Evolutionary conservation across 2,113 vertebrate species (phyloP).

Genomic region (Ictalurus punctatus): DNA sequence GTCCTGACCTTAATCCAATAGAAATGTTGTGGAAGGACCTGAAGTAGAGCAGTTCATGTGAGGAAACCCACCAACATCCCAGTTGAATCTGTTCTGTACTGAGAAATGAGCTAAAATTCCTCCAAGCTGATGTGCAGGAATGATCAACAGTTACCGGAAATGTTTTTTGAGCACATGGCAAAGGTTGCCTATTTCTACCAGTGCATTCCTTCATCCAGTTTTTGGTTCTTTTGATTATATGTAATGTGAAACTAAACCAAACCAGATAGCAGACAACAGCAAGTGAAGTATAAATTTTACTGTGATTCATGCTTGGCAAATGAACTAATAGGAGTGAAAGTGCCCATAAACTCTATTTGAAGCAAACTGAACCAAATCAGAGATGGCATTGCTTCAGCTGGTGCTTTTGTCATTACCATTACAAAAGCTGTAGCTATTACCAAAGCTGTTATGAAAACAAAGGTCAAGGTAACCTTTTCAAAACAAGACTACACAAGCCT

Average conservation of each 20-base stretch:
- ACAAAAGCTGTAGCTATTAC: slow-evolving; percentile 16
- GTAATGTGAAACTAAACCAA: neutral
- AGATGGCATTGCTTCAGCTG: neutral
- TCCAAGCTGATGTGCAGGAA: too few relatives aligned
- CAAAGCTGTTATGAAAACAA: slow-evolving; percentile 3
- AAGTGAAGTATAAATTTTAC: neutral
- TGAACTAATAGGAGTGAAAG: neutral
- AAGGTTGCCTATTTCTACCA: neutral
- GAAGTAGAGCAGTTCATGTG: too few relatives aligned
- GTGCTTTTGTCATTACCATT: slow-evolving; percentile 20
- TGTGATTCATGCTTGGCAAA: neutral
- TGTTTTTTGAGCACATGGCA: neutral
- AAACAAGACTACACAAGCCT: slow-evolving; percentile 8
- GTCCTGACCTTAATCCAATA: too few relatives aligned
- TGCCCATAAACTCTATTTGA: neutral
- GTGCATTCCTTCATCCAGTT: neutral
- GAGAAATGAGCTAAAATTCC: too few relatives aligned
- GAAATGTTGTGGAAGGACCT: too few relatives aligned
- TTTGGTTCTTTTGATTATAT: neutral
- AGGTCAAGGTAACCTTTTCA: slow-evolving; percentile 28
- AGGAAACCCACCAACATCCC: too few relatives aligned
- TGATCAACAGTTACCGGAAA: too few relatives aligned
- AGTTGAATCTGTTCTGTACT: too few relatives aligned
- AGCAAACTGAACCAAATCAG: slow-evolving; percentile 25
- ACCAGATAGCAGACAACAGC: neutral